phyloP scores from a whole-genome alignment of 2,888 invertebrate genomes.

The Aradus depressus region DNA sequence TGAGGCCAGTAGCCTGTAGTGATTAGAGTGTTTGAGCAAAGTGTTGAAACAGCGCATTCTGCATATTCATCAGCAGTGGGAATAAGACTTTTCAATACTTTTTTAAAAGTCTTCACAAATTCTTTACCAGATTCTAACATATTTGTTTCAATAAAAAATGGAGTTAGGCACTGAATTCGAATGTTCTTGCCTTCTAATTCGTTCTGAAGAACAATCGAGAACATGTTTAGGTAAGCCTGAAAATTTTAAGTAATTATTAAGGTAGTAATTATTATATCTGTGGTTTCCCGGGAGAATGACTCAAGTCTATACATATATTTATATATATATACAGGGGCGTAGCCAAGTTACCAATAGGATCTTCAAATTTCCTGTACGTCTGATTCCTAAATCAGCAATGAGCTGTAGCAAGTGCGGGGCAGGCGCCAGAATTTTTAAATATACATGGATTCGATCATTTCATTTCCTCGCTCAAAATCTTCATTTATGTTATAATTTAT shows the following conservation, averaged over 20 bases:
- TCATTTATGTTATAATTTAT: no score
- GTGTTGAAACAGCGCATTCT: slow-evolving; percentile 1
- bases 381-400: no score
- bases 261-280: no score
- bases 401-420: no score
- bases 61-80: neutral
- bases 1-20: slow-evolving; percentile 6
- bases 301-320: no score
- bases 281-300: no score
- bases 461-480: no score
- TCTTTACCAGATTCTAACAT: slow-evolving; percentile 1
- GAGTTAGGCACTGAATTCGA: neutral
- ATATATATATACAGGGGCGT: no score
- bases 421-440: no score
- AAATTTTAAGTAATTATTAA: neutral
- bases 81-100: neutral
- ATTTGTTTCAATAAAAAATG: slow-evolving; percentile 4
- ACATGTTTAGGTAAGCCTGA: slow-evolving; percentile 4
- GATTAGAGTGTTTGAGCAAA: neutral
- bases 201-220: neutral
- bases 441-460: no score
- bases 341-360: no score
- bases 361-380: no score
- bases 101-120: neutral
- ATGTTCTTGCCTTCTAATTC: slow-evolving; percentile 3